Conservation (phyloP, 2,888 invertebrate species). For the Andricus curvator region DNA sequence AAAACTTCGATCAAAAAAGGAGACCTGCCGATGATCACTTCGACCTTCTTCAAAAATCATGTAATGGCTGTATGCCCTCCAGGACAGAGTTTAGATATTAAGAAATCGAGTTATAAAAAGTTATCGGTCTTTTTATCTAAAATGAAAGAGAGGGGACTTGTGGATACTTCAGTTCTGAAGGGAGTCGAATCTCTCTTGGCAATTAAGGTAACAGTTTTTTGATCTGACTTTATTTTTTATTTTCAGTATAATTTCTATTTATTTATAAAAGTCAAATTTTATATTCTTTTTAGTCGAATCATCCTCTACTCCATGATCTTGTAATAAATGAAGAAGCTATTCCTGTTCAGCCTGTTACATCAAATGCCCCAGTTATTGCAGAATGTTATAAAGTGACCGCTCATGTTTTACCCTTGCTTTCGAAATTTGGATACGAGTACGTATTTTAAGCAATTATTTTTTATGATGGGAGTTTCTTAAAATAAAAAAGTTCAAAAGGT, state of each 20-base stretch:
- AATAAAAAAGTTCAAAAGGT: not conserved
- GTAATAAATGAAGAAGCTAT: conserved; percentile 74
- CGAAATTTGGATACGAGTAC: conserved; percentile 81
- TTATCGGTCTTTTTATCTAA: conserved; percentile 90
- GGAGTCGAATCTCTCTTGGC: conserved; percentile 90
- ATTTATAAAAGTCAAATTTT: conserved; percentile 17
- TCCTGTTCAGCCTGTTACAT: conserved; percentile 63
- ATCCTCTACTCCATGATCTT: conserved; percentile 80
- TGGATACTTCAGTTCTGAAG: conserved; percentile 80
- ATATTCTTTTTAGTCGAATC: conserved; percentile 74
- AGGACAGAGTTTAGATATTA: conserved; percentile 87
- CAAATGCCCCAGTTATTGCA: conserved; percentile 80
- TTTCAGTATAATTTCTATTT: not conserved
- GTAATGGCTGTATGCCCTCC: conserved; percentile 85
- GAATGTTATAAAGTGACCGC: conserved; percentile 87
- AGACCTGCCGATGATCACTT: conserved; percentile 88
- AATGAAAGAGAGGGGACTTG: conserved; percentile 80
- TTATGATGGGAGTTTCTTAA: not conserved
- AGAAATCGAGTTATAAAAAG: conserved; percentile 94
- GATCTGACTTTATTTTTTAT: conserved; percentile 3
- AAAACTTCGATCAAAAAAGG: conserved; percentile 86
- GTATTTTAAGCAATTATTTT: conserved; percentile 51
- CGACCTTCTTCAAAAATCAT: conserved; percentile 88
- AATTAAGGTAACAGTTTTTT: conserved; percentile 78
- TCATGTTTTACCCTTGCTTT: conserved; percentile 83